Percentiles rank a stretch among this genome's conserved stretches.
Conservation (phyloP, 2,113 vertebrate species). For the Lepus timidus region DNA sequence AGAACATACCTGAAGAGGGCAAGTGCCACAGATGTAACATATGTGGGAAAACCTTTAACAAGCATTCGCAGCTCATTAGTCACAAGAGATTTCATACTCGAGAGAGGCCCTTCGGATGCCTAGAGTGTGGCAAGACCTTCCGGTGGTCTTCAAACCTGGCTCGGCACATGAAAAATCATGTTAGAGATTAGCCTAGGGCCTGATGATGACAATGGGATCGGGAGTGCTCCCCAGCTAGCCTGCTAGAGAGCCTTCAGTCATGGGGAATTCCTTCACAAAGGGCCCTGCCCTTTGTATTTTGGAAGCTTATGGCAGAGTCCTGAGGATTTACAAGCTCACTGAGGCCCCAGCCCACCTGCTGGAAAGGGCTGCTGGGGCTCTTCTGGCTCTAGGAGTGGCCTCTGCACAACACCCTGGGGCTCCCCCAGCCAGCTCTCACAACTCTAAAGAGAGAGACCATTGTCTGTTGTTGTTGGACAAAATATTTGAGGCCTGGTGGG, state of each 20-base stretch:
- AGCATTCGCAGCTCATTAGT: slow-evolving; percentile 70
- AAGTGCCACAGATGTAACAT: slow-evolving; percentile 65
- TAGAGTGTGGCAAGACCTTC: slow-evolving; percentile 77
- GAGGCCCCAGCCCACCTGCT: not conserved
- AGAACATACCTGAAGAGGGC: not conserved
- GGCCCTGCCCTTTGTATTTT: not conserved
- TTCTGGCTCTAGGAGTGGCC: not conserved
- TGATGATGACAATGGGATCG: not conserved
- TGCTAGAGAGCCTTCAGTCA: not conserved
- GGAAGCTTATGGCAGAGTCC: not conserved
- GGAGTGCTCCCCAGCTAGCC: not conserved
- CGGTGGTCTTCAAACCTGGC: slow-evolving; percentile 81
- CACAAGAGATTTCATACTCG: slow-evolving; percentile 78
- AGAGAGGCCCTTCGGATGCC: slow-evolving; percentile 79
- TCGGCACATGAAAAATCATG: slow-evolving; percentile 75
- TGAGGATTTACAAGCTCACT: not conserved
- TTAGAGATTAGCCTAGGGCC: slow-evolving; percentile 35
- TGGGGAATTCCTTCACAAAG: not conserved
- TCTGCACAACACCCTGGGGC: not conserved
- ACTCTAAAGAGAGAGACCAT: not conserved
- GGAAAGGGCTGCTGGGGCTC: not conserved
- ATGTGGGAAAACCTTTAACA: slow-evolving; percentile 73
- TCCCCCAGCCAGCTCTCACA: not conserved
- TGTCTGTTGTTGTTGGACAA: not conserved
- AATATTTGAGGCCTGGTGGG: not conserved